Base-by-base conservation (phyloP, 2,113 vertebrate species). In the Ceyx melanurus region DNA sequence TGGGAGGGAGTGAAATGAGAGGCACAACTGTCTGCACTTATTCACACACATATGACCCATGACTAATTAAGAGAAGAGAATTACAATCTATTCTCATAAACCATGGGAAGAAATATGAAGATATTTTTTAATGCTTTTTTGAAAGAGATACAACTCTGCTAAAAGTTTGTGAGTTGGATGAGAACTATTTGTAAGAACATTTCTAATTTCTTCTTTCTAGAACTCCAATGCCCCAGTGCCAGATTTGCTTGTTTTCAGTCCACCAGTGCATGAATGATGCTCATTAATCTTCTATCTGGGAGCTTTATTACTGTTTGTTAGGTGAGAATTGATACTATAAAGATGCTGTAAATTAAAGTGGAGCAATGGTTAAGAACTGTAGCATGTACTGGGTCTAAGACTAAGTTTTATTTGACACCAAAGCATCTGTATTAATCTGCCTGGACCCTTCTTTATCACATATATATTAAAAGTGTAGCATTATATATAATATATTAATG, bases 221-320 rank as follows among this genome's bases (percentile, higher is more conserved):
- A 77, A 84, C 15, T 91, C 37, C 77, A 89, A 43, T 60, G 37
- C 40, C 33, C 76, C 62, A 75, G 51, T 33, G 71, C 61, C 93
- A 88, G 75, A 45, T 88, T 84, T 80, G 33, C 56, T 81, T 92
- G 82, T 95, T 92, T 88, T 82, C 91, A 97, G 88, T 76, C 88
- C 73, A 94, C 61, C 86, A 66, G 68, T 51, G 74, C 77, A 92
- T 22, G 10, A 90, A 95, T 94, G 88, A 88, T 72, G 73, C 83
- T 87, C 82, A 93, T 97, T 94, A 82, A 96, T 94, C 90, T 29
- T 94, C 90, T 33, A 15, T 64, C 73, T 50, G 74, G 90, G 61
- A 88, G 72, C 48, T 94, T 94, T 82, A 86, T 92, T 80, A 70
- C 64, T 35, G 46, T 89, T 91, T 92, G 78, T 71, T 90, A 66